Evolutionary conservation across 2,113 vertebrate species (phyloP), one percentile per base, ranked within the genome.

Genomic region (Chaetodon auriga): DNA sequence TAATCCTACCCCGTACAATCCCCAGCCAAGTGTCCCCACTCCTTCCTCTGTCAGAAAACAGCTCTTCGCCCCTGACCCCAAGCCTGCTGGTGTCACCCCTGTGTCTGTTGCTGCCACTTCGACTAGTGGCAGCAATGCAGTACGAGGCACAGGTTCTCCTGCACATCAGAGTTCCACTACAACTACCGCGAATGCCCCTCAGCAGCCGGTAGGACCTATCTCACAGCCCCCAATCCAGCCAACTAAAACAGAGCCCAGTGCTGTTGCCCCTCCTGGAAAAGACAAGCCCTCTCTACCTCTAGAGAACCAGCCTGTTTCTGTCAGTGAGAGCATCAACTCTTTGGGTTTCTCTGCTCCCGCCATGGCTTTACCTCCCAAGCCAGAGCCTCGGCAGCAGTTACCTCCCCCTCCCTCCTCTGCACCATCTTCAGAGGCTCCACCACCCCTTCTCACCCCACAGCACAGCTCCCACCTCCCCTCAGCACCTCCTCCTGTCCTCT

Each of bases 41-140:
- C 97, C 97, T 70, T 98, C 97, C 21, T 97, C 98, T 0, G 97
- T 97, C 91, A 95, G 97, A 81, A 99, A 99, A 92, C 97, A 99
- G 94, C 93, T 99, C 77, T 99, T 99, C 53, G 92, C 96, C 51
- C 94, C 96, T 0, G 96, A 98, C 76, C 95, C 96, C 87, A 99
- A 98, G 89, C 81, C 89, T 6, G 48, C 82, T 1, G 87, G 86
- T 6, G 76, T 95, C 95, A 0, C 95, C 90, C 60, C 94, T 87
- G 90, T 93, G 57, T 90, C 95, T 36, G 85, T 95, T 2, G 80
- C 96, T 14, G 93, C 94, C 2, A 93, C 96, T 57, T 94, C 95
- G 23, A 93, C 96, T 48, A 97, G 95, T 81, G 94, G 87, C 74
- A 68, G 74, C 57, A 91, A 82, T 48, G 83, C 91, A 62, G 91